Conservation (phyloP, 2,888 invertebrate species). For the Nomada ruficornis region DNA sequence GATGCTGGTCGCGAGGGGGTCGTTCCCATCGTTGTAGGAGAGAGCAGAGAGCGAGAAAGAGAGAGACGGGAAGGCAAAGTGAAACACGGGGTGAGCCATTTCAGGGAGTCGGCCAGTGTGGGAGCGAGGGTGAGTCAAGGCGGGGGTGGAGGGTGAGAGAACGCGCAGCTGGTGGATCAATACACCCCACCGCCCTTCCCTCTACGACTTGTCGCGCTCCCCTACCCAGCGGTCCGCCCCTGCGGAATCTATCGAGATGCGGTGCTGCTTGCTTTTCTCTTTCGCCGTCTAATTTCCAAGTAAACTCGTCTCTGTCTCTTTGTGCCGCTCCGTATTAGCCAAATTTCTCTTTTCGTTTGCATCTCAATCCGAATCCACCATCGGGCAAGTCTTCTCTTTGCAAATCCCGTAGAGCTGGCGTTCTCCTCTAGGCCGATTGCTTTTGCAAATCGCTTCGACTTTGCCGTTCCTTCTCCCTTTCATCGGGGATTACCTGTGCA, state of each 20-base stretch:
- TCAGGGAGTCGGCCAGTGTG: slow-evolving; percentile 59
- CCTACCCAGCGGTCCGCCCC: slow-evolving; percentile 61
- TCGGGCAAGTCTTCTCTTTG: neutral
- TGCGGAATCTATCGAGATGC: slow-evolving; percentile 63
- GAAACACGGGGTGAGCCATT: slow-evolving; percentile 65
- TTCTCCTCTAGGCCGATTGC: neutral
- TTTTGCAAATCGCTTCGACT: too few species aligned
- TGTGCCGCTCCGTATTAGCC: slow-evolving; percentile 25
- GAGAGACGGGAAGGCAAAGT: slow-evolving; percentile 48
- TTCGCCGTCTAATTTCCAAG: slow-evolving; percentile 44
- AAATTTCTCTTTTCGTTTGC: slow-evolving; percentile 16
- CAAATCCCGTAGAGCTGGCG: neutral
- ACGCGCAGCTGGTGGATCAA: slow-evolving; percentile 83
- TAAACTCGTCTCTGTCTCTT: slow-evolving; percentile 33
- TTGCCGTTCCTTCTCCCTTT: too few species aligned
- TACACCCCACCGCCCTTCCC: slow-evolving; percentile 79
- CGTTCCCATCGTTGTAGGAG: slow-evolving; percentile 36
- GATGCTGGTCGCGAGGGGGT: slow-evolving; percentile 35
- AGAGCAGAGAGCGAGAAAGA: slow-evolving; percentile 28
- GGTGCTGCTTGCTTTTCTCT: slow-evolving; percentile 45
- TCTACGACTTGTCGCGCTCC: slow-evolving; percentile 70
- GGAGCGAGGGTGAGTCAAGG: slow-evolving; percentile 29
- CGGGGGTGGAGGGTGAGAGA: slow-evolving; percentile 74
- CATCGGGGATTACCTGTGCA: too few species aligned
- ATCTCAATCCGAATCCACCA: neutral